These are phyloP conservation scores for Morpho deidamia DNA, from an alignment of 2,888 invertebrate species.

Conservation along the genomic window DNA sequence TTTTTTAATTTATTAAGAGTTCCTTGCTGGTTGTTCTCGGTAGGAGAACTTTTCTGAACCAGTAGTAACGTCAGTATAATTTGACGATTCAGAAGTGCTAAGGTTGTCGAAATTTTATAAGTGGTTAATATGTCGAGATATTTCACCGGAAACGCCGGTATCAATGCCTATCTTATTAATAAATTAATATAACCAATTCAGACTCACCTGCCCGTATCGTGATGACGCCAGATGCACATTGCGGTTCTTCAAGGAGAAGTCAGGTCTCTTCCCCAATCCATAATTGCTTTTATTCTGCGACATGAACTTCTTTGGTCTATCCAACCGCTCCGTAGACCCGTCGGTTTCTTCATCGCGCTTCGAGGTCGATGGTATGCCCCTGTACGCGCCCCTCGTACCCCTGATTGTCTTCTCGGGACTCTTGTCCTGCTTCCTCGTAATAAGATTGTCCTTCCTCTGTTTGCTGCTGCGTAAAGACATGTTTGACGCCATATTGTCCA, in stretches of 20 bases:
- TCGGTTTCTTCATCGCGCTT: conserved; percentile 64
- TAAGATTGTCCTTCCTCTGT: conserved; percentile 71
- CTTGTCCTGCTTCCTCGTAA: conserved; percentile 72
- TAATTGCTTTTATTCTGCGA: conserved; percentile 65
- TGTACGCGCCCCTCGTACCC: conserved; percentile 66
- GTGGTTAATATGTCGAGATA: no score
- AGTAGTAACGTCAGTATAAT: no score
- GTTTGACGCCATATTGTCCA: conserved; percentile 74
- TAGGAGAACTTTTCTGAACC: no score
- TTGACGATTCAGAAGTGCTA: no score
- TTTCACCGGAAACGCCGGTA: no score
- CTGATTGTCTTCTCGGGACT: conserved; percentile 73
- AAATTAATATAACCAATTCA: neutral
- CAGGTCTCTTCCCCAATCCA: conserved; percentile 68
- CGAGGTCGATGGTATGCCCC: conserved; percentile 63
- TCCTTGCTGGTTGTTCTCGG: no score
- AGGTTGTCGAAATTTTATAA: no score
- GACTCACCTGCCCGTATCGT: conserved; percentile 72
- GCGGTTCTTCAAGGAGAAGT: conserved; percentile 68
- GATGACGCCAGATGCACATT: conserved; percentile 72
- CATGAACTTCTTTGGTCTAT: conserved; percentile 72
- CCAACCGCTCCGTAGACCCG: conserved; percentile 68
- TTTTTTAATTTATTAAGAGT: no score
- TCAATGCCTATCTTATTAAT: no score
- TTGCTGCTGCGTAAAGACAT: conserved; percentile 59